Evolutionary conservation across 2,113 vertebrate genomes (phyloP), one percentile per base, ranked within the genome.

Genomic region (Cyprinodon brontotheroides): DNA sequence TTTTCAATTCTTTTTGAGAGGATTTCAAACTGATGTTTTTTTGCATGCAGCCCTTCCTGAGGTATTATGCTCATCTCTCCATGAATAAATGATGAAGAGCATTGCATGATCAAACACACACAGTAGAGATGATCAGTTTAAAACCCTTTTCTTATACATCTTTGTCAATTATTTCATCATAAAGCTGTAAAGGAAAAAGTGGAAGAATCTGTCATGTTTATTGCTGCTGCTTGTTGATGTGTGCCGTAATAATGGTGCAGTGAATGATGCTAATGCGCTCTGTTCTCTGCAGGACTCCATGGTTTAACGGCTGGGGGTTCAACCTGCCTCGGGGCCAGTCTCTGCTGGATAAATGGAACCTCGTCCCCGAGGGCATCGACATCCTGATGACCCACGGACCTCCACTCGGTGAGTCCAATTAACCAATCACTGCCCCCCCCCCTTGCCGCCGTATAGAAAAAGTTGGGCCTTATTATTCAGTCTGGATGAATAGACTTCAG

Each of bases 221-320:
- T 67, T 48, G 20, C 86, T 64, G 75, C 60, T 60, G 57, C 12
- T 37, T 38, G 70, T 68, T 57, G 41, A 70, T 67, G 29, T 12
- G 0, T 36, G 50, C 29, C 20, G 0, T 71, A 40, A 65, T 75
- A 45, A 61, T 20, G 71, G 37, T 15, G 2, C 50, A 59, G 47
- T 3, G 64, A 39, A 63, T 39, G 3, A 61, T 41, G 50, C 57
- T 78, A 65, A 89, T 59, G 81, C 65, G 47, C 36, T 45, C 71
- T 61, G 40, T 47, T 50, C 82, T 88, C 91, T 74, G 75, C 94
- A 99, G 98, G 98, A 98, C 97, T 89, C 98, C 98, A 0, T 99
- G 97, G 98, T 99, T 98, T 95, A 98, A 99, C 86, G 98, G 98
- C 93, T 99, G 97, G 97, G 97, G 97, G 82, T 99, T 99, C 95